Evolutionary conservation across 2,113 vertebrate genomes (phyloP).

Genomic region (Opisthocomus hoazin): DNA sequence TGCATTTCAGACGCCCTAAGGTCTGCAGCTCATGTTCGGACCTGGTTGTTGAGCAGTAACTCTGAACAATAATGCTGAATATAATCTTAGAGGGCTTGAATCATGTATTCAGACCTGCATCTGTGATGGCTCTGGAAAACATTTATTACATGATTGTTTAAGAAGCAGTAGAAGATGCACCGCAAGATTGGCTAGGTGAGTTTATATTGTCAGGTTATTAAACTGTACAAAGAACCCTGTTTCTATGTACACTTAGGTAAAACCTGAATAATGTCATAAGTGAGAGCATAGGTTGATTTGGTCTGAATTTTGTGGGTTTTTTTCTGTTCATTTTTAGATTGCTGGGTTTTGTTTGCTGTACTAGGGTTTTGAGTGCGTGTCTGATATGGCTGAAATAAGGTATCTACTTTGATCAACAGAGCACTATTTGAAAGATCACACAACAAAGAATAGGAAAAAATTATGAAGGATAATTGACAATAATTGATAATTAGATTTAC

Average conservation of each 20-base stretch:
- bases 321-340: not conserved
- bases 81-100: not conserved
- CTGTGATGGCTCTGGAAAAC: not conserved
- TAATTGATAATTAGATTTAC: not conserved
- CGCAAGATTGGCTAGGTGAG: not conserved
- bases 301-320: not conserved
- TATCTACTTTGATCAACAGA: not conserved
- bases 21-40: not conserved
- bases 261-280: not conserved
- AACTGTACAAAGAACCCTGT: not conserved
- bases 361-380: not conserved
- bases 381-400: not conserved
- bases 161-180: not conserved
- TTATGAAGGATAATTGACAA: not conserved
- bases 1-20: not conserved
- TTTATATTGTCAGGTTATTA: not conserved
- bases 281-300: not conserved
- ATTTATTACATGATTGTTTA: not conserved
- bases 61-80: not conserved
- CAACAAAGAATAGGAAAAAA: not conserved
- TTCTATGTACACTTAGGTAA: not conserved
- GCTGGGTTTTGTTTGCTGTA: not conserved
- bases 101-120: not conserved
- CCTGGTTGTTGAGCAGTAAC: not conserved
- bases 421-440: not conserved